Evolutionary conservation across 2,113 vertebrate species (phyloP).

Genomic region (Bothrops jararaca): DNA sequence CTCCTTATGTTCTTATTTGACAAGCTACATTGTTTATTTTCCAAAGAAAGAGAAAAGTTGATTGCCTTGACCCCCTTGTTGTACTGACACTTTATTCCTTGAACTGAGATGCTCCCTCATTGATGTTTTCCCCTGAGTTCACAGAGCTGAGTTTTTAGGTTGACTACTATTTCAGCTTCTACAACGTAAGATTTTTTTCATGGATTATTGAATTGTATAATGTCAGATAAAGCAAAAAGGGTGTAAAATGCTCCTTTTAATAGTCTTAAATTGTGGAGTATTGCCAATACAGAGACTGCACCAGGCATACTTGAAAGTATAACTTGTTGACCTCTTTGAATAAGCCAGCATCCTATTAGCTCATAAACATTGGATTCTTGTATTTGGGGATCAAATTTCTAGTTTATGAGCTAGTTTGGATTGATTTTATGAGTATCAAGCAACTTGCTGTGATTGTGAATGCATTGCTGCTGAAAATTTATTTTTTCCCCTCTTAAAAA

Average conservation of each 20-base stretch:
- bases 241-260: not conserved
- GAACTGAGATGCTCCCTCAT: not conserved
- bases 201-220: not conserved
- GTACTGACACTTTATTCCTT: not conserved
- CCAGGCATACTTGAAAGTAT: not conserved
- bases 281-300: not conserved
- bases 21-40: not conserved
- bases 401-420: not conserved
- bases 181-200: not conserved
- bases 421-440: not conserved
- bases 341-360: not conserved
- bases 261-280: not conserved
- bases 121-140: not conserved
- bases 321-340: not conserved
- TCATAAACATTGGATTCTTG: not conserved
- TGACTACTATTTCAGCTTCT: not conserved
- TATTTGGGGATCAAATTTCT: not conserved
- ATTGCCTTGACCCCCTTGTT: not conserved
- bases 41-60: not conserved
- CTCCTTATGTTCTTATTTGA: not conserved
- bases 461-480: not conserved
- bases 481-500: not conserved
- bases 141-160: not conserved
- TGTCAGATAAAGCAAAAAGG: not conserved
- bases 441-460: not conserved